Percentiles rank a stretch among this genome's conserved stretches.
Evolutionary conservation across 1,140 invertebrate genomes (phyloP).

Genomic region (Holotrichia oblita): DNA sequence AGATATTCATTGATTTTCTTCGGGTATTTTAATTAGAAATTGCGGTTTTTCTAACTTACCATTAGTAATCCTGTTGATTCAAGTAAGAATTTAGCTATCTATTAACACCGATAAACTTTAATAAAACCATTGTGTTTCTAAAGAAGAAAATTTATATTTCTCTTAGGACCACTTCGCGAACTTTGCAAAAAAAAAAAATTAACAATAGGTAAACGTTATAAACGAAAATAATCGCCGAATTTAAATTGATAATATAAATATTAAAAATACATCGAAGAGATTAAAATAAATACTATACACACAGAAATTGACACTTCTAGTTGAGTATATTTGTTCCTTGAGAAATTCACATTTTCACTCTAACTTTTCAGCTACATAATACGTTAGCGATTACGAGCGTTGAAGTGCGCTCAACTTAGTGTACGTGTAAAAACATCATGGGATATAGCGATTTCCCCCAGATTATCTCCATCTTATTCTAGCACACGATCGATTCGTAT

Average conservation of each 20-base stretch:
- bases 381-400: not conserved
- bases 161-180: no score
- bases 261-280: not conserved
- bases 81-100: slow-evolving; percentile 12
- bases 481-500: not conserved
- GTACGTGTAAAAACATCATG: not conserved
- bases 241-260: not conserved
- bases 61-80: not conserved
- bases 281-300: slow-evolving; percentile 1
- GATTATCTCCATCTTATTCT: not conserved
- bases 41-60: not conserved
- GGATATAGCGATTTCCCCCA: not conserved
- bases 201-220: no score
- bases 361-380: not conserved
- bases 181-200: no score
- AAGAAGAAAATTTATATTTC: no score
- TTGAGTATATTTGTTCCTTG: not conserved
- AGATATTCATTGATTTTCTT: not conserved
- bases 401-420: not conserved
- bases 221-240: no score
- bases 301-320: not conserved
- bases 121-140: not conserved
- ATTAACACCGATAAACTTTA: not conserved
- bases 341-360: not conserved
- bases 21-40: not conserved